Conservation (phyloP, 2,888 invertebrate genomes). For the Dicycla oo region DNA sequence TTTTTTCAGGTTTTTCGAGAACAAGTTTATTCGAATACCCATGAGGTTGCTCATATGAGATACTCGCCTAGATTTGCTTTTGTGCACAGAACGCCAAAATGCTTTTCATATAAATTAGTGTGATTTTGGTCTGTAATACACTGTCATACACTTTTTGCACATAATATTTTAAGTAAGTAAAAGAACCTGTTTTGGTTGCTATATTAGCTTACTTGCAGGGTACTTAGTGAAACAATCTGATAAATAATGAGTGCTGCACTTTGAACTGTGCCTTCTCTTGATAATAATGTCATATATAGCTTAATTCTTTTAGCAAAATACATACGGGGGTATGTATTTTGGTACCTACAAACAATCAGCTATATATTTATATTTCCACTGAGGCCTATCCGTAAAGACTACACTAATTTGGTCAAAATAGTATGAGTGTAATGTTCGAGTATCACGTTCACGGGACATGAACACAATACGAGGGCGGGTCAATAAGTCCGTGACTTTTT, state of each 20-base stretch:
- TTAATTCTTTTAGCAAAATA: conserved; percentile 13
- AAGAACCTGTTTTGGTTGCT: neutral
- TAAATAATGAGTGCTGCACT: conserved; percentile 25
- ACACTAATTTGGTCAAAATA: conserved; percentile 4
- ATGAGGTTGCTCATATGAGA: neutral
- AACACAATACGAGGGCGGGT: too few species aligned
- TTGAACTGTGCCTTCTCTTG: conserved; percentile 26
- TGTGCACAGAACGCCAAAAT: neutral
- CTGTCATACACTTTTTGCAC: neutral
- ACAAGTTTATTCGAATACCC: neutral
- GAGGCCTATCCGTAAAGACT: neutral
- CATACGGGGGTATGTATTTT: too few species aligned
- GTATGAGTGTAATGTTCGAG: neutral
- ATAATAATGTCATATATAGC: conserved; percentile 25
- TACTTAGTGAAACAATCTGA: conserved; percentile 22
- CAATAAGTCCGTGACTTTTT: too few species aligned
- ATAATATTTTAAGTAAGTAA: neutral
- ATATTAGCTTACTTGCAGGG: neutral
- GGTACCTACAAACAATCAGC: conserved; percentile 4
- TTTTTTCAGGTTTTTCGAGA: neutral
- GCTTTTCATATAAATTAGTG: neutral
- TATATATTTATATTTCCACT: neutral
- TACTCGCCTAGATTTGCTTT: neutral
- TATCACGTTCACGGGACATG: too few species aligned
- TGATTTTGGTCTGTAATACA: neutral